Conservation (phyloP, 1,140 invertebrate species). For the Telenomus remus region DNA sequence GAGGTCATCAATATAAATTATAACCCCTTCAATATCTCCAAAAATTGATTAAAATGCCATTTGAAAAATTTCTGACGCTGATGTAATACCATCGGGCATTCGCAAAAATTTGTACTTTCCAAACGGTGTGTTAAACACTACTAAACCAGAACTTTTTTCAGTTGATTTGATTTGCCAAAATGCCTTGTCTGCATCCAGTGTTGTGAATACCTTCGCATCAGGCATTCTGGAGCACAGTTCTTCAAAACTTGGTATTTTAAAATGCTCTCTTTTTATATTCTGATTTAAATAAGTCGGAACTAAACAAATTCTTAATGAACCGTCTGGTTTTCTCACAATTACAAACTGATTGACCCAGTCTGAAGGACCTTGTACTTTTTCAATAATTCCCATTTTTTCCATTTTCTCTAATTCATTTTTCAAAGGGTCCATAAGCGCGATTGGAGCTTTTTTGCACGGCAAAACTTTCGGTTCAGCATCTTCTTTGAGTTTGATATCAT, state of each 20-base stretch:
- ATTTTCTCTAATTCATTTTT: constrained; percentile 43
- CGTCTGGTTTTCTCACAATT: constrained; percentile 64
- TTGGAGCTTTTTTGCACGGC: constrained; percentile 28
- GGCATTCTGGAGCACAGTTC: constrained; percentile 53
- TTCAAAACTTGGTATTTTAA: constrained; percentile 61
- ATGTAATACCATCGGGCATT: too few species aligned
- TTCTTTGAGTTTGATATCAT: constrained; percentile 47
- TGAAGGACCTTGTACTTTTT: constrained; percentile 62
- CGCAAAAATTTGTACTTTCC: constrained; percentile 52
- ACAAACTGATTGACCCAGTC: constrained; percentile 68
- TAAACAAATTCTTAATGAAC: constrained; percentile 68
- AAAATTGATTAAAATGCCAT: constrained; percentile 64
- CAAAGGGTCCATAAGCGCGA: constrained; percentile 17
- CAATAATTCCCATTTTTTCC: constrained; percentile 41
- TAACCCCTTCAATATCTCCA: constrained; percentile 52
- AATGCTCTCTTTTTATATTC: constrained; percentile 63
- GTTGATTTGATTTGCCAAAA: constrained; percentile 38
- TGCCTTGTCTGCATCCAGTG: constrained; percentile 38
- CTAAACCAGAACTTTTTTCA: constrained; percentile 19
- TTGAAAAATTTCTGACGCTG: constrained; percentile 68
- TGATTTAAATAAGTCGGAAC: constrained; percentile 69
- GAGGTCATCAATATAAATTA: constrained; percentile 66
- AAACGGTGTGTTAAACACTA: constrained; percentile 47
- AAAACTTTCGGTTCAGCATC: constrained; percentile 12
- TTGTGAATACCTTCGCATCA: constrained; percentile 29